These are phyloP conservation scores for Pimpla rufipes DNA, from an alignment of 2,888 invertebrate species.

Conservation along the genomic window DNA sequence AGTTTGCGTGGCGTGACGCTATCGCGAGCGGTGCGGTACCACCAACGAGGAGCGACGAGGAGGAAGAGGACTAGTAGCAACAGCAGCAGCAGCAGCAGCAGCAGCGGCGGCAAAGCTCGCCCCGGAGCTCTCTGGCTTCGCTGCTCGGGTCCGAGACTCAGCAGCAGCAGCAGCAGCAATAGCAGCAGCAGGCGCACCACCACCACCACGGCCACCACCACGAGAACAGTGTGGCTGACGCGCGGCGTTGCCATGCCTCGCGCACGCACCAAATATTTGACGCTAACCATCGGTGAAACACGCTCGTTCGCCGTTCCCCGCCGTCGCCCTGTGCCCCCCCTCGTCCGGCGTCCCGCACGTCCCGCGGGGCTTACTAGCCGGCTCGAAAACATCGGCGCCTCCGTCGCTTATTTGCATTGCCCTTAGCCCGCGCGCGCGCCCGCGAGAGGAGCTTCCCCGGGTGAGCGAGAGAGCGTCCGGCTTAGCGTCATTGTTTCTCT, in stretches of 20 bases:
- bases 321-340: conserved; percentile 14
- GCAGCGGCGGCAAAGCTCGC: conserved; percentile 21
- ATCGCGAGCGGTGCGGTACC: conserved; percentile 72
- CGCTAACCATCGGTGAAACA: conserved; percentile 84
- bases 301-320: conserved; percentile 74
- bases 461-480: conserved; percentile 60
- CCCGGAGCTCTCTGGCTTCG: conserved; percentile 51
- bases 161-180: conserved; percentile 22
- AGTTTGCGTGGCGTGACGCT: conserved; percentile 79
- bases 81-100: conserved; percentile 21
- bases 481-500: conserved; percentile 74
- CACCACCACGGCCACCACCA: background rate
- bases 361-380: conserved; percentile 82
- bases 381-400: conserved; percentile 84
- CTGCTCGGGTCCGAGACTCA: conserved; percentile 40
- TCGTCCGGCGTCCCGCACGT: conserved; percentile 38
- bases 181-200: conserved; percentile 35
- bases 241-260: conserved; percentile 83
- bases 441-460: conserved; percentile 17
- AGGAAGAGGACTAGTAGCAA: conserved; percentile 5
- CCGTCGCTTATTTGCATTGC: conserved; percentile 82
- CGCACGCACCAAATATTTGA: conserved; percentile 84
- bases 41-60: conserved; percentile 53
- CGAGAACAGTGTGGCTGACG: conserved; percentile 61
- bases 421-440: conserved; percentile 71